Evolutionary conservation across 2,113 vertebrate genomes (phyloP).

Genomic region (Gadus chalcogrammus): DNA sequence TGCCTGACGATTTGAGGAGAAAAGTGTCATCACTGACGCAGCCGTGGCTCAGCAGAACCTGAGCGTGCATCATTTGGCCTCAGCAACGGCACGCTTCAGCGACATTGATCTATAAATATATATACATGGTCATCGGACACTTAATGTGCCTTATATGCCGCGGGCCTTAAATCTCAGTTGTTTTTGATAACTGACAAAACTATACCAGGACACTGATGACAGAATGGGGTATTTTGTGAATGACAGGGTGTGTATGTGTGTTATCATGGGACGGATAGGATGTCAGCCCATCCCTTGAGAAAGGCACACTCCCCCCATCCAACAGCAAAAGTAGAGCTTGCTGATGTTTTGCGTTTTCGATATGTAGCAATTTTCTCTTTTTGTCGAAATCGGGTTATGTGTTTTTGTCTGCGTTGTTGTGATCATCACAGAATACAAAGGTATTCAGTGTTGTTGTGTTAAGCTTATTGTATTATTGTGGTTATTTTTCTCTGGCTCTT

Average conservation of each 20-base stretch:
- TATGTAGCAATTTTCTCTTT: background rate
- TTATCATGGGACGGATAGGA: too few relatives aligned
- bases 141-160: too few relatives aligned
- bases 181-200: too few relatives aligned
- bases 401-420: background rate
- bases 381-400: background rate
- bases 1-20: constrained; percentile 9
- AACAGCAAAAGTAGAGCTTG: background rate
- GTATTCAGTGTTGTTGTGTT: background rate
- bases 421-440: background rate
- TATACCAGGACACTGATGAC: too few relatives aligned
- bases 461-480: background rate
- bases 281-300: background rate
- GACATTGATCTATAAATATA: background rate
- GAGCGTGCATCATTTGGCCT: background rate
- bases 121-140: background rate
- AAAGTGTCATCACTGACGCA: too few relatives aligned
- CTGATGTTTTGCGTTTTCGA: background rate
- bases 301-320: background rate
- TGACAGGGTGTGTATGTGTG: background rate
- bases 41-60: background rate
- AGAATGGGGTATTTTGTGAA: background rate
- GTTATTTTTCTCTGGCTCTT: background rate
- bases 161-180: too few relatives aligned
- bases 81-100: background rate